These are phyloP conservation scores for Branchipolynoe longqiensis DNA, from an alignment of 2,888 invertebrate genomes.

Conservation along the genomic window DNA sequence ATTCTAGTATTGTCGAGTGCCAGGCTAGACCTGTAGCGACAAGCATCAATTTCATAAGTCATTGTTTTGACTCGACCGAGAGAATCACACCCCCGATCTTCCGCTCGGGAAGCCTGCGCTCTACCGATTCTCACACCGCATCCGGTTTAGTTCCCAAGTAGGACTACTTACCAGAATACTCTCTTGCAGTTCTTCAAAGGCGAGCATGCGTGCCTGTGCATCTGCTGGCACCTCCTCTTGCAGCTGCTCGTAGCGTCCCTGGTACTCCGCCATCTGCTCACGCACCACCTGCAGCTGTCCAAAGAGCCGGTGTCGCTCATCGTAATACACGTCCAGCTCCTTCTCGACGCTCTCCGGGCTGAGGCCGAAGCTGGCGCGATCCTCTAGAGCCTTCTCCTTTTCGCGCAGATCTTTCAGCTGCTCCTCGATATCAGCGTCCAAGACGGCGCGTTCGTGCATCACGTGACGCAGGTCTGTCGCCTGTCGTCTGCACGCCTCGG, in stretches of 20 bases:
- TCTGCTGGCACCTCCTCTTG: constrained; percentile 73
- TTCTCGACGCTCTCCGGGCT: constrained; percentile 65
- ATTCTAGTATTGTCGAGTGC: no score
- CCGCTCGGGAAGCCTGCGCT: no score
- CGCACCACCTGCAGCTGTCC: constrained; percentile 68
- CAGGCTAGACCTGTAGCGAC: no score
- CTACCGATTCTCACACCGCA: no score
- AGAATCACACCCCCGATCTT: no score
- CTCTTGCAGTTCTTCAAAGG: constrained; percentile 71
- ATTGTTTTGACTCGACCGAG: no score
- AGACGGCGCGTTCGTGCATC: constrained; percentile 72
- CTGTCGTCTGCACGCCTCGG: constrained; percentile 91
- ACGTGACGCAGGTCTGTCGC: constrained; percentile 91
- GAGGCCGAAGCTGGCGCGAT: constrained; percentile 65
- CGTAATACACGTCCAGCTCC: constrained; percentile 71
- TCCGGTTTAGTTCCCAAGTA: no score
- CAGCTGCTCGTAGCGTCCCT: constrained; percentile 71
- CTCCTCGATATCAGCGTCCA: constrained; percentile 73
- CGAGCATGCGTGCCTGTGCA: constrained; percentile 73
- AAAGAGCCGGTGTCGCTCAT: constrained; percentile 64
- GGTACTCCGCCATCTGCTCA: constrained; percentile 68
- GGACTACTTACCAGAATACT: constrained; percentile 27
- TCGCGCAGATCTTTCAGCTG: constrained; percentile 74
- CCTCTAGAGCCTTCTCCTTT: constrained; percentile 72
- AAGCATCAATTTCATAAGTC: no score